Evolutionary conservation across 1,140 invertebrate genomes (phyloP), one percentile per base, ranked within the genome.

Genomic region (Microplitis mediator): DNA sequence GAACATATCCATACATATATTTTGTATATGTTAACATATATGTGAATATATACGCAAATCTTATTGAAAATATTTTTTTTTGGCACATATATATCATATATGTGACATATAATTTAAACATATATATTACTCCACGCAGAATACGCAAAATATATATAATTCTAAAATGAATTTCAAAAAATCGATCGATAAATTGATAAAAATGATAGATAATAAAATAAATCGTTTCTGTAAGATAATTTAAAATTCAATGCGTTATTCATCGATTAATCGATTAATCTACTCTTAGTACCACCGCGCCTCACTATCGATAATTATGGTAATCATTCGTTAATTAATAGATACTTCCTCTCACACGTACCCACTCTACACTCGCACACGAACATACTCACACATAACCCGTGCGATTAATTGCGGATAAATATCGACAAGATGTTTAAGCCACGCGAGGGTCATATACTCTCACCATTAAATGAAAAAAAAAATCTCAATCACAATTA

Each of bases 311-410:
- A 71, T 71, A 71, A 71, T 71, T 71, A 71, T 71, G 69, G 62
- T 71, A 71, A 71, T 71, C 62, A 71, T 71, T 71, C 51, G 69
- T 71, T 71, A 71, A 71, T 71, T 71, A 71, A 71, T 71, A 71
- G 69, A 71, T 71, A 71, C 69, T 71, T 71, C 69, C 69, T 71
- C 69, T 65, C 69, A 31, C 69, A 50, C 39, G 39, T 45, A 45
- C 39, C 23, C 69, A 54, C 61, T 36, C 16, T 23, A 23, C 23
- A 23, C 2, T 23, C 23, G 23, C 23, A 23, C 23, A 23, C 23
- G 23, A 23, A 23, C 23, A 23, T 23, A 23, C 23, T 23, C 23
- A 23, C 23, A 23, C 23, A 23, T 23, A 23, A 23, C 23, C 31
- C 61, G 52, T 63, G 69, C 50, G 69, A 71, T 71, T 71, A 71